Percentiles rank a stretch among this genome's conserved stretches.
Evolutionary conservation across 2,888 invertebrate genomes (phyloP).

Genomic region (Lithophane semibrunnea): DNA sequence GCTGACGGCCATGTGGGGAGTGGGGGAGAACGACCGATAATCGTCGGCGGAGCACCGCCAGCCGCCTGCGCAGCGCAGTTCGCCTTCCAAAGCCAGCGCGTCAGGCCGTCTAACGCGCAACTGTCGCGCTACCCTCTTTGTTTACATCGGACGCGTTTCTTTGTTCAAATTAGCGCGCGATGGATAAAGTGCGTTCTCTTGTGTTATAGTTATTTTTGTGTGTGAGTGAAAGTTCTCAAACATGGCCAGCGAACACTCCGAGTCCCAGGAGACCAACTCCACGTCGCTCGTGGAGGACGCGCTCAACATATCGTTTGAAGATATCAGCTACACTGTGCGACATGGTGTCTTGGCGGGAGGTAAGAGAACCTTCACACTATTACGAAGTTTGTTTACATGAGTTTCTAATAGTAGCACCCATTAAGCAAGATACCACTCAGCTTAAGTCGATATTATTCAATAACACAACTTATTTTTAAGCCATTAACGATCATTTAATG

Average conservation of each 20-base stretch:
- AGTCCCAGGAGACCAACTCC: conserved; percentile 84
- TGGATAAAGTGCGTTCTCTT: conserved; percentile 72
- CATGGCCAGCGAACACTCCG: conserved; percentile 84
- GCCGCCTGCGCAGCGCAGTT: conserved; percentile 64
- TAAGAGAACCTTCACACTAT: conserved; percentile 74
- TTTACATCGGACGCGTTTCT: conserved; percentile 81
- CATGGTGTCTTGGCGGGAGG: conserved; percentile 90
- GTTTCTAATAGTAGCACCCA: conserved; percentile 30
- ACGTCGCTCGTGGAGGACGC: conserved; percentile 85
- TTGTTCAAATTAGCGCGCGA: conserved; percentile 77
- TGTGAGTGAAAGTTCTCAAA: conserved; percentile 75
- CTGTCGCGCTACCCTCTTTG: conserved; percentile 74
- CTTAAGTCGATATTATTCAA: conserved; percentile 20
- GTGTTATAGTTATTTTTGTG: conserved; percentile 68
- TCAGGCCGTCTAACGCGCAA: conserved; percentile 69
- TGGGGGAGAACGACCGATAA: conserved; percentile 86
- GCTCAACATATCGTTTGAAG: conserved; percentile 92
- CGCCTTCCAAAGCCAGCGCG: conserved; percentile 70
- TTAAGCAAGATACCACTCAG: conserved; percentile 36
- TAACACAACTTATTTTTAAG: conserved; percentile 1
- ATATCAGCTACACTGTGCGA: conserved; percentile 92
- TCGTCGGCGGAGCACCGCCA: conserved; percentile 63
- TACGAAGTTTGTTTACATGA: conserved; percentile 51
- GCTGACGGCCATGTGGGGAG: conserved; percentile 73
- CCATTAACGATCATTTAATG: not conserved